A percentile compares a stretch with the other conserved stretches of the same genome.
These are phyloP conservation scores for Cremastinae sp. DNA, from an alignment of 2,888 invertebrate species.

Conservation along the genomic window DNA sequence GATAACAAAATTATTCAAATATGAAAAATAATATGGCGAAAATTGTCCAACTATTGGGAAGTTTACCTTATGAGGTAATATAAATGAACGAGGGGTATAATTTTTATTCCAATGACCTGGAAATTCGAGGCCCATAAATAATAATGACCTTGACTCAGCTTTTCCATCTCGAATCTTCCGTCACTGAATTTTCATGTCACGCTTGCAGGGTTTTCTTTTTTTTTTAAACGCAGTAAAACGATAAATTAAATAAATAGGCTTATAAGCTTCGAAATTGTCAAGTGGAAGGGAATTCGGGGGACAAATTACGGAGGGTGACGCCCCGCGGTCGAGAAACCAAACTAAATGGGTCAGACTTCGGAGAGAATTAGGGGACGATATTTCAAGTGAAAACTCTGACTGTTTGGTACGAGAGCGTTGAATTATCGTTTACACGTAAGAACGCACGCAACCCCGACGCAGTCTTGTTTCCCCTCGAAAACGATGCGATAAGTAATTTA, in stretches of 20 bases:
- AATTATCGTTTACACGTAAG: slow-evolving; percentile 37
- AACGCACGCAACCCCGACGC: slow-evolving; percentile 59
- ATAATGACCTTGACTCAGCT: background rate
- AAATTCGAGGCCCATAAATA: too few species aligned
- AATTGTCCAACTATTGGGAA: too few species aligned
- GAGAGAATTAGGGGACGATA: slow-evolving; percentile 53
- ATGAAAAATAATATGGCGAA: too few species aligned
- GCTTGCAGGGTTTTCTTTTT: too few species aligned
- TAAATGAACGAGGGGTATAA: too few species aligned
- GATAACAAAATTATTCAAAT: too few species aligned
- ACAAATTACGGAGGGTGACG: slow-evolving; percentile 46
- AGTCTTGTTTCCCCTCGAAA: background rate
- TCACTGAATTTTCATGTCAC: too few species aligned
- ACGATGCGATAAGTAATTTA: background rate
- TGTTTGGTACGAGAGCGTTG: slow-evolving; percentile 34
- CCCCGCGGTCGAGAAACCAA: slow-evolving; percentile 41
- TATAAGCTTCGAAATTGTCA: background rate
- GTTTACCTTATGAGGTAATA: too few species aligned
- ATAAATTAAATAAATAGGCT: slow-evolving; percentile 29
- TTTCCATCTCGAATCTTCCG: background rate
- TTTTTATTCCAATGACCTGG: too few species aligned
- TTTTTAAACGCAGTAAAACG: slow-evolving; percentile 14
- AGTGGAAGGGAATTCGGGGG: background rate
- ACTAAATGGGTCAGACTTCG: slow-evolving; percentile 60
- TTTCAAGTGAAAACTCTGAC: slow-evolving; percentile 53